phyloP scores from a whole-genome alignment of 2,113 vertebrate species.

The Aphyosemion australe region DNA sequence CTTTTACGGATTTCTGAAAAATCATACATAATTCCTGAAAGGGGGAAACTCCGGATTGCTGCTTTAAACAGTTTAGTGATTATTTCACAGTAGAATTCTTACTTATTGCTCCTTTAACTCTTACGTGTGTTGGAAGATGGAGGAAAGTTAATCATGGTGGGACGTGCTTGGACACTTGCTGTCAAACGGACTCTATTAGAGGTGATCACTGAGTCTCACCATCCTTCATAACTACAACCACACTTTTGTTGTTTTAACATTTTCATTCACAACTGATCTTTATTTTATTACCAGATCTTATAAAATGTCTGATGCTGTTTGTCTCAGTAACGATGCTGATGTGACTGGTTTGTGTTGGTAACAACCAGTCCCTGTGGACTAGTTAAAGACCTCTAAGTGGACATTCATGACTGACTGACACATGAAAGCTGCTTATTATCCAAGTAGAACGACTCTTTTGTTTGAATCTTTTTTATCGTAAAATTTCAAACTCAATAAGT shows the following conservation, averaged over 20 bases:
- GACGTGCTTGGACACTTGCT: too few relatives aligned
- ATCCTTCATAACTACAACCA: conserved; percentile 8
- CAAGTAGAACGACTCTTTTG: conserved; percentile 18
- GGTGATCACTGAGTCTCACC: conserved; percentile 2
- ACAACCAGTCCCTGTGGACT: conserved; percentile 57
- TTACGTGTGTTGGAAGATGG: too few relatives aligned
- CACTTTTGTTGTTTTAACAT: conserved; percentile 3
- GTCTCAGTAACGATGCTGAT: conserved; percentile 41
- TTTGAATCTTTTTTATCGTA: too few relatives aligned
- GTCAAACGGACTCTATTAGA: too few relatives aligned
- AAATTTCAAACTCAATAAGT: conserved; percentile 5
- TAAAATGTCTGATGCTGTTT: too few relatives aligned
- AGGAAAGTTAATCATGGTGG: too few relatives aligned
- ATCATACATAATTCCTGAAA: too few relatives aligned
- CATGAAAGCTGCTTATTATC: conserved; percentile 30
- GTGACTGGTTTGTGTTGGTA: conserved; percentile 46
- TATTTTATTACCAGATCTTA: conserved; percentile 18
- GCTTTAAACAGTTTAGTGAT: too few relatives aligned
- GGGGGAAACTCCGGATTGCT: too few relatives aligned
- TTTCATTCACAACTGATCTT: conserved; percentile 27
- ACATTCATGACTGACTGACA: conserved; percentile 53
- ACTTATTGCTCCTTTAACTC: too few relatives aligned
- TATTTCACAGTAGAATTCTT: too few relatives aligned
- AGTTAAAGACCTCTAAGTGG: conserved; percentile 45
- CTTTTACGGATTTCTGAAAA: too few relatives aligned